These are phyloP conservation scores for Oenanthe melanoleuca DNA, from an alignment of 2,113 vertebrate genomes.

Conservation along the genomic window DNA sequence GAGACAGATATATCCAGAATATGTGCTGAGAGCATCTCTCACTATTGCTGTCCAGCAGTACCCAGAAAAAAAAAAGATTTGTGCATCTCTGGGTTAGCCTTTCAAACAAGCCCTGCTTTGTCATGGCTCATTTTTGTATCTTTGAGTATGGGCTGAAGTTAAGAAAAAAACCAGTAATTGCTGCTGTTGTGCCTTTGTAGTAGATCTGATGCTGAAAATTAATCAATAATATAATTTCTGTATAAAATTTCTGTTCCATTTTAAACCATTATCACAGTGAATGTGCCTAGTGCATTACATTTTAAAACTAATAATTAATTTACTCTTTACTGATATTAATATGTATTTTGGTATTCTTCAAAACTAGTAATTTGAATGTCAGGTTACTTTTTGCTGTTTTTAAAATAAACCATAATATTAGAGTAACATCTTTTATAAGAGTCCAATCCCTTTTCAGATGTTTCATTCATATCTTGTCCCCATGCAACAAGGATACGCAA, in stretches of 20 bases:
- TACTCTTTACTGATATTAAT: neutral
- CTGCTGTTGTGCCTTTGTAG: conserved; percentile 10
- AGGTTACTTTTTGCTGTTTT: neutral
- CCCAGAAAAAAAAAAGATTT: neutral
- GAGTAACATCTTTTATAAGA: neutral
- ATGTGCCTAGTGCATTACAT: neutral
- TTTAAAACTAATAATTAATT: conserved; percentile 25
- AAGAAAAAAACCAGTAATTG: neutral
- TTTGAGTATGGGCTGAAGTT: conserved; percentile 28
- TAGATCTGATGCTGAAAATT: conserved; percentile 46
- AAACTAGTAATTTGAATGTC: neutral
- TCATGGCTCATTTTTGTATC: conserved; percentile 1
- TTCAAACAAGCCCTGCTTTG: neutral
- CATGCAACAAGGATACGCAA: conserved; percentile 52
- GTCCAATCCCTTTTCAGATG: conserved; percentile 28
- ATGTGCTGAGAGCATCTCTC: neutral
- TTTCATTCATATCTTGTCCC: conserved; percentile 49
- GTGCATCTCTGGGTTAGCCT: neutral
- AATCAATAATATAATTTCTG: conserved; percentile 44
- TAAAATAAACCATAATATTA: neutral
- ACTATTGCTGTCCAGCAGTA: neutral
- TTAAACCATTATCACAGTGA: neutral
- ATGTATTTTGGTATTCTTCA: neutral
- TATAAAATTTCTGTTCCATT: conserved; percentile 8
- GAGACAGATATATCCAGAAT: neutral